Evolutionary conservation across 2,113 vertebrate genomes (phyloP), one percentile per base, ranked within the genome.

Genomic region (Lepus timidus): DNA sequence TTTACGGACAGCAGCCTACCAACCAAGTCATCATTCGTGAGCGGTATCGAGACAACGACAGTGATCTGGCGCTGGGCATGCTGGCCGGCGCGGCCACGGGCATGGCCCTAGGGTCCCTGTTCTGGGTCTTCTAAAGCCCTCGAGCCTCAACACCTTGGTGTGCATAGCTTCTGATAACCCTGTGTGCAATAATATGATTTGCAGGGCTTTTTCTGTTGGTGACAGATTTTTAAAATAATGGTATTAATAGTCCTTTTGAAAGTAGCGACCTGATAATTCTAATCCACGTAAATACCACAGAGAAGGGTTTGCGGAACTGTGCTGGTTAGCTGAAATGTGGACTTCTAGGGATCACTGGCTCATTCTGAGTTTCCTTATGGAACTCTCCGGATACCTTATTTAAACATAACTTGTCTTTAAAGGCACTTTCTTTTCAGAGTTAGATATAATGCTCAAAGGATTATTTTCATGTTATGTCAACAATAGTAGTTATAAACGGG

Each of bases 21-120:
- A 99, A 99, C 98, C 99, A 99, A 0, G 98, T 99, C 78, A 98
- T 99, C 78, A 98, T 99, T 74, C 98, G 98, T 67, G 99, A 99
- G 96, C 99, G 98, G 29, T 99, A 98, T 83, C 99, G 98, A 9
- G 98, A 99, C 65, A 98, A 97, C 0, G 98, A 99, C 51, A 99
- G 98, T 68, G 99, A 99, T 3, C 97, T 99, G 33, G 99, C 99
- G 0, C 82, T 99, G 96, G 99, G 99, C 85, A 99, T 99, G 99
- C 98, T 99, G 5, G 99, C 99, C 9, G 99, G 99, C 94, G 99
- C 99, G 19, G 99, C 99, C 0, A 99, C 99, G 0, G 99, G 99
- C 96, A 98, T 99, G 99, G 99, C 99, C 44, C 97, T 99, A 6
- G 99, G 99, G 39, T 99, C 99, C 7, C 98, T 99, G 73, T 99